Conservation (phyloP, 2,113 vertebrate species). For the Psophia crepitans region DNA sequence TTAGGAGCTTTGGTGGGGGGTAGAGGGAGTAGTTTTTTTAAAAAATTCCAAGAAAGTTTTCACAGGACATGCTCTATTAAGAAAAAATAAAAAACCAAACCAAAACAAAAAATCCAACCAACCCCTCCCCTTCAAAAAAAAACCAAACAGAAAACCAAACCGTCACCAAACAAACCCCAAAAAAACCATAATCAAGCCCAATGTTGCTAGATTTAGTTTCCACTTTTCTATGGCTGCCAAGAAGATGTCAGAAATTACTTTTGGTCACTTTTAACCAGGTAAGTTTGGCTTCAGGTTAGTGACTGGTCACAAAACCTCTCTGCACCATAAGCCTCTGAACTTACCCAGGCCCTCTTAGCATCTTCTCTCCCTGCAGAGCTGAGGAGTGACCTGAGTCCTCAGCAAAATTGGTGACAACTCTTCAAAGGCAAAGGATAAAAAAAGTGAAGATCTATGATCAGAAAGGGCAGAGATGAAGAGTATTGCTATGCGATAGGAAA, state of each 20-base stretch:
- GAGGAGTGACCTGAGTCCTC: background rate
- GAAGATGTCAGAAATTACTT: background rate
- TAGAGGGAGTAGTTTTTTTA: background rate
- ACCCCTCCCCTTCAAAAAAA: no score
- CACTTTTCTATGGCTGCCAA: background rate
- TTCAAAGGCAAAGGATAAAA: background rate
- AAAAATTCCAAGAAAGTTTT: background rate
- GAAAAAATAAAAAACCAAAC: background rate
- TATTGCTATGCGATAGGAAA: background rate
- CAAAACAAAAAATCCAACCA: no score
- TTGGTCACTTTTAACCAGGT: background rate
- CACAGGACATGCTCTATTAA: background rate
- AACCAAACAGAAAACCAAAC: background rate
- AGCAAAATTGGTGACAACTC: background rate
- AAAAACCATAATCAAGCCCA: background rate
- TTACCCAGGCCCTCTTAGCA: no score
- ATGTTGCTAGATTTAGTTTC: background rate
- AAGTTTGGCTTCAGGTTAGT: background rate
- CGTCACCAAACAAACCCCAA: background rate
- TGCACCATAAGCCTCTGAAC: background rate
- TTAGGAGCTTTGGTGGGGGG: no score
- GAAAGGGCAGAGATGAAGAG: background rate
- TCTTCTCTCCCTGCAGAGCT: background rate
- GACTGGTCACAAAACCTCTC: background rate
- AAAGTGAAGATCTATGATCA: background rate